These are phyloP conservation scores for Trinorchestia longiramus DNA, from an alignment of 1,140 invertebrate genomes.

Conservation along the genomic window DNA sequence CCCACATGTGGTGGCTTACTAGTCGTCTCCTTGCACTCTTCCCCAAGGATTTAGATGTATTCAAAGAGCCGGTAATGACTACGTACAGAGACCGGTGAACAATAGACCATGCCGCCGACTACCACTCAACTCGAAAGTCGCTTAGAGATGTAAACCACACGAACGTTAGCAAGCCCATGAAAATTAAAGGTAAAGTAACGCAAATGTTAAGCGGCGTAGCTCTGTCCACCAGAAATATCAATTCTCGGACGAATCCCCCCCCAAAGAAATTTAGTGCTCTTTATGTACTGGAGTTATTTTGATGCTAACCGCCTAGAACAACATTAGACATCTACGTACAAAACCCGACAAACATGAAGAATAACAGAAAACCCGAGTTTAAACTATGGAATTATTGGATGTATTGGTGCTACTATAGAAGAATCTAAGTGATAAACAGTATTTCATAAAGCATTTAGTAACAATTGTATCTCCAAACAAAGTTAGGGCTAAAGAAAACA, in stretches of 20 bases:
- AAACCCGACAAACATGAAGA: too few relatives aligned
- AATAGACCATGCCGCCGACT: neutral
- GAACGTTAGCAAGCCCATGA: neutral
- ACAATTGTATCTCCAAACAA: too few relatives aligned
- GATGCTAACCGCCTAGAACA: neutral
- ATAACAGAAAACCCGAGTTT: too few relatives aligned
- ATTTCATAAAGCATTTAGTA: too few relatives aligned
- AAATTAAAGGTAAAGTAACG: neutral
- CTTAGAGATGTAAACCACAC: neutral
- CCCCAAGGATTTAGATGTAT: neutral
- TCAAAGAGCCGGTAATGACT: constrained; percentile 8
- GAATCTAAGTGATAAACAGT: too few relatives aligned
- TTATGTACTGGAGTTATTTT: neutral
- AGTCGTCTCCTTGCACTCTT: neutral
- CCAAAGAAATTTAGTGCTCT: neutral
- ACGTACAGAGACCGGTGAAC: constrained; percentile 2
- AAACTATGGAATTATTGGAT: too few relatives aligned
- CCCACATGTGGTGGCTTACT: neutral
- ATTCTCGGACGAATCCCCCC: too few relatives aligned
- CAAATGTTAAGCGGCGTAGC: neutral
- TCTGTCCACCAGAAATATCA: neutral
- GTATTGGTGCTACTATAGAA: too few relatives aligned
- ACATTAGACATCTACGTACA: neutral
- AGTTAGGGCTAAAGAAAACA: neutral
- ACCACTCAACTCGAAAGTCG: neutral